Evolutionary conservation across 1,140 invertebrate genomes (phyloP).

Genomic region (Neuroterus valhalla): DNA sequence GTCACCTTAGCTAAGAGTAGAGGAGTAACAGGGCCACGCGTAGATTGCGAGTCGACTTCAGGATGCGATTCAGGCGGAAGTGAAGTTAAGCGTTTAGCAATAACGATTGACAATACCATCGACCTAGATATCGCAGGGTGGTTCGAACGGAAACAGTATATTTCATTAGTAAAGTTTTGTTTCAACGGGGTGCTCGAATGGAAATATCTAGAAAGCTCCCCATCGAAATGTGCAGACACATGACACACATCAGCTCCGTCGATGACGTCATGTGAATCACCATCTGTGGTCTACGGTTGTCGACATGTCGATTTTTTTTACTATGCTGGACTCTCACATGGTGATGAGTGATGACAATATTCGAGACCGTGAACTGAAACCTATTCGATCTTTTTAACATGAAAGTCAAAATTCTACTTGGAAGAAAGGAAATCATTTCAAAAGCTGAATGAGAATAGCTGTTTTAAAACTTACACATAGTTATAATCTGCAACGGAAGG

Average conservation of each 20-base stretch:
- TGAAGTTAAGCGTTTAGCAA: slow-evolving; percentile 55
- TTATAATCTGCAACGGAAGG: no score
- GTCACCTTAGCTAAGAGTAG: slow-evolving; percentile 11
- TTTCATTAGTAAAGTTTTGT: slow-evolving; percentile 47
- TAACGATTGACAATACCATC: slow-evolving; percentile 49
- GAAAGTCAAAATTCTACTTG: neutral
- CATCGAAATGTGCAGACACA: neutral
- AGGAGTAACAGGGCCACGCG: no score
- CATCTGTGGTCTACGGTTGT: slow-evolving; percentile 9
- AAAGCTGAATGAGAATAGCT: no score
- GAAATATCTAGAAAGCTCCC: neutral
- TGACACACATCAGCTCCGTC: neutral
- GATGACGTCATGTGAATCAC: slow-evolving; percentile 12
- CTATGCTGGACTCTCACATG: neutral
- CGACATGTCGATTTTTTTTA: neutral
- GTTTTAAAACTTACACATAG: no score
- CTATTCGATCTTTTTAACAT: neutral
- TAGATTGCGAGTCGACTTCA: neutral
- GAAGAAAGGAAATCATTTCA: neutral
- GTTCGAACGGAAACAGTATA: slow-evolving; percentile 55
- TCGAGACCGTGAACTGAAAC: neutral
- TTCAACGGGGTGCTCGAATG: slow-evolving; percentile 8
- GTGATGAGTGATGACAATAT: neutral
- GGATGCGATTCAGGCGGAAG: slow-evolving; percentile 45
- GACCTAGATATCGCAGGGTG: slow-evolving; percentile 46